phyloP scores from a whole-genome alignment of 2,888 invertebrate species.

The Dascillus cervinus region DNA sequence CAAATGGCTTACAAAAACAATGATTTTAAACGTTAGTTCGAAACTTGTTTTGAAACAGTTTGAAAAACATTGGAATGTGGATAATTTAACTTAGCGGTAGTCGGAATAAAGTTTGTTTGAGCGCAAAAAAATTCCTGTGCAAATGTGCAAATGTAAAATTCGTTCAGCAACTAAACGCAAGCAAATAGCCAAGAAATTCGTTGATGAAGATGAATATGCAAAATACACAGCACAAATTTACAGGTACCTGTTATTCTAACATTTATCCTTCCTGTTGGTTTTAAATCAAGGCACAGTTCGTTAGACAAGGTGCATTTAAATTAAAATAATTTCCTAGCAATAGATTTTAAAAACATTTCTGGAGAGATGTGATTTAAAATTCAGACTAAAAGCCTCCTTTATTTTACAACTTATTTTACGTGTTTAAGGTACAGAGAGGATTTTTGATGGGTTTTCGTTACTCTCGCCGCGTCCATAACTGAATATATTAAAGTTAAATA shows the following conservation, averaged over 20 bases:
- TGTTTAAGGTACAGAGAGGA: conserved; percentile 13
- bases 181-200: conserved; percentile 20
- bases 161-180: too few relatives aligned
- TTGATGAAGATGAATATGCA: conserved; percentile 27
- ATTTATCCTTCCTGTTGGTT: conserved; percentile 17
- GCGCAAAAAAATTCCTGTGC: too few relatives aligned
- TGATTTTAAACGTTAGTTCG: too few relatives aligned
- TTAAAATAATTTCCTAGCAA: conserved; percentile 6
- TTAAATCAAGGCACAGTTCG: conserved; percentile 17
- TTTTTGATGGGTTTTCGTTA: conserved; percentile 18
- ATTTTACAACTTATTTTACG: conserved; percentile 20
- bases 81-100: too few relatives aligned
- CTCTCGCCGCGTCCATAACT: conserved; percentile 21
- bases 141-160: too few relatives aligned
- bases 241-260: conserved; percentile 19
- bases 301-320: conserved; percentile 15
- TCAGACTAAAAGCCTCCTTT: conserved; percentile 15
- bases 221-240: conserved; percentile 22
- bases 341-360: not conserved
- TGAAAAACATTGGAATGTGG: too few relatives aligned
- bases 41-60: too few relatives aligned
- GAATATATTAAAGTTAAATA: conserved; percentile 24
- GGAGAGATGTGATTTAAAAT: conserved; percentile 3
- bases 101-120: too few relatives aligned
- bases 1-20: too few relatives aligned